These are phyloP conservation scores for Mormyrus iriodes DNA, from an alignment of 2,113 vertebrate species.

Conservation along the genomic window DNA sequence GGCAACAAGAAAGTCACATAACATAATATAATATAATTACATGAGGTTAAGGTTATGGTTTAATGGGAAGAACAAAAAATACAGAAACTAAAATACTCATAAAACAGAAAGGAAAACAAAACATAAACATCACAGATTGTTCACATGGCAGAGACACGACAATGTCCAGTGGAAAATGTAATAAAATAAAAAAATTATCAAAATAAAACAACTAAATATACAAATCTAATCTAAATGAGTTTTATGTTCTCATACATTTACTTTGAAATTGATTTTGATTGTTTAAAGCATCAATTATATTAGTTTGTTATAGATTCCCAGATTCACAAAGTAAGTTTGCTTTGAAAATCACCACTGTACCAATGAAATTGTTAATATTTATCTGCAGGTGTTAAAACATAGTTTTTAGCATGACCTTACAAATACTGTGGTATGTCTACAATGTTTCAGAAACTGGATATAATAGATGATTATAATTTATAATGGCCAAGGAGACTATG, in stretches of 20 bases:
- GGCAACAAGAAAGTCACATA: not conserved
- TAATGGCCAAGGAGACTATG: not conserved
- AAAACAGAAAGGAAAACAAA: too few species aligned
- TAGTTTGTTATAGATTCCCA: not conserved
- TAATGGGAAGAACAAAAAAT: too few species aligned
- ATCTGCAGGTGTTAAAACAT: not conserved
- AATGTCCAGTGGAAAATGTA: too few species aligned
- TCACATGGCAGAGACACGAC: too few species aligned
- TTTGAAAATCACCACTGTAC: not conserved
- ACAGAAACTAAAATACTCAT: too few species aligned
- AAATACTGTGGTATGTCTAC: not conserved
- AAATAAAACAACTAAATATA: too few species aligned
- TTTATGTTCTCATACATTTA: too few species aligned
- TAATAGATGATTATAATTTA: not conserved
- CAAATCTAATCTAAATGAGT: too few species aligned
- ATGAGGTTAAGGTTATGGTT: not conserved
- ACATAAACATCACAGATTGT: too few species aligned
- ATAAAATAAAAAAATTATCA: too few species aligned
- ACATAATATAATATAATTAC: not conserved
- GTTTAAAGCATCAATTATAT: too few species aligned
- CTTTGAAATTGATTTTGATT: too few species aligned
- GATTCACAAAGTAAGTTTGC: not conserved
- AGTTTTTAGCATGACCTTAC: not conserved
- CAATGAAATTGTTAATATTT: not conserved
- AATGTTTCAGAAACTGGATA: not conserved